Base-by-base conservation (phyloP, 2,797 vertebrate genomes). In the Poecilia picta region DNA sequence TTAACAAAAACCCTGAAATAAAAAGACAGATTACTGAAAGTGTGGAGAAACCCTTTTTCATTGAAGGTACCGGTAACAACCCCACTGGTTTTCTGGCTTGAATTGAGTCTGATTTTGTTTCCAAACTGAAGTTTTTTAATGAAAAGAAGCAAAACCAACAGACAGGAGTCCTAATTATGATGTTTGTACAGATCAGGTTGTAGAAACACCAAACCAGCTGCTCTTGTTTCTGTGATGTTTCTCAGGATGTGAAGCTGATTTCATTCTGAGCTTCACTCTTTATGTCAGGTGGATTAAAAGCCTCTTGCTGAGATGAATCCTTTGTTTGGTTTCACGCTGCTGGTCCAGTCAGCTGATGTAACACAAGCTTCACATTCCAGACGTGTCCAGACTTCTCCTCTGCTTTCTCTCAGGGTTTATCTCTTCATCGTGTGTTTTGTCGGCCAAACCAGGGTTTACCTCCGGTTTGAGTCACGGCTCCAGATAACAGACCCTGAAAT, bases 401-500 rank as follows among this genome's bases (percentile, higher is more conserved):
- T 25, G 18, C 15, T 77, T 7, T 15, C 15, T 73, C 31, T 31
- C 25, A n/a, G 49, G 46, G 10, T 8, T 33, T 74, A 55, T 72
- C 51, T 79, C 71, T 77, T 51, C 59, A 16, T 2, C 0, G 62
- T 20, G 68, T 64, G 46, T 64, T 78, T 77, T 73, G 1, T 74
- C n/a, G n/a, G n/a, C 46, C 25, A 62, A 82, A 3, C 8, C 11
- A 85, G 82, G 87, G 84, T 87, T 80, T 74, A 83, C 85, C 86
- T 76, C 25, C 64, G 83, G 18, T 74, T 8, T 90, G 81, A 90
- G 62, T 83, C 82, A 89, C 51, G 4, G 25, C 13, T 20, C 23
- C 49, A 16, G 2, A 46, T 73, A 45, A 88, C 62, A 82, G 76
- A 74, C 74, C 51, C 53, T 11, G 2, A 11, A 18, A n/a, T n/a